These are phyloP conservation scores for Grammomys dolichurus DNA, from an alignment of 2,113 vertebrate genomes.

Conservation along the genomic window DNA sequence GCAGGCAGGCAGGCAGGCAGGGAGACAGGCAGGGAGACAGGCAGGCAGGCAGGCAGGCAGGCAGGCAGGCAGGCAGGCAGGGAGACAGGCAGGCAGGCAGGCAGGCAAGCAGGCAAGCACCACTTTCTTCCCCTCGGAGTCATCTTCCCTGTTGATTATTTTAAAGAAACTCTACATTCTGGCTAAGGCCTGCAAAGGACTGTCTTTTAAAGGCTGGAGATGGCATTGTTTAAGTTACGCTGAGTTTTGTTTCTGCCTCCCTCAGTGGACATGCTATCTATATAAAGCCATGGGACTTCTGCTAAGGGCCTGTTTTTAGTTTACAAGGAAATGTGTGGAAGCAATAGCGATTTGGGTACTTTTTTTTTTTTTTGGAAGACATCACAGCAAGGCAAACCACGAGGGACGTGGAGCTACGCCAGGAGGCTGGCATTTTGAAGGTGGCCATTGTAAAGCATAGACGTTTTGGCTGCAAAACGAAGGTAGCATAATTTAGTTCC, in stretches of 20 bases:
- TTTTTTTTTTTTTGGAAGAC: constrained; percentile 86
- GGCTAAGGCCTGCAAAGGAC: constrained; percentile 84
- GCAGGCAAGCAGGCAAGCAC: not conserved
- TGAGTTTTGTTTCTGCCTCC: constrained; percentile 81
- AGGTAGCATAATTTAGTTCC: constrained; percentile 91
- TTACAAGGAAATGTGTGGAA: constrained; percentile 90
- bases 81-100: no score
- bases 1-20: no score
- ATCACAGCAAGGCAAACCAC: constrained; percentile 86
- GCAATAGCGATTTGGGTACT: constrained; percentile 87
- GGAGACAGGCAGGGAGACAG: no score
- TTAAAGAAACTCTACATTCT: constrained; percentile 78
- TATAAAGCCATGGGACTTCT: constrained; percentile 85
- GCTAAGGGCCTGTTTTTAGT: constrained; percentile 88
- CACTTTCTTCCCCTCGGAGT: constrained; percentile 52
- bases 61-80: no score
- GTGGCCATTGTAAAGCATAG: constrained; percentile 91
- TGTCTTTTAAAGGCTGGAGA: constrained; percentile 82
- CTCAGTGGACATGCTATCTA: constrained; percentile 84
- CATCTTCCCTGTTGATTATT: constrained; percentile 52
- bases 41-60: no score
- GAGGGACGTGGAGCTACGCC: constrained; percentile 86
- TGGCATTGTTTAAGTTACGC: constrained; percentile 75
- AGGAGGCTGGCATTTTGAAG: constrained; percentile 89
- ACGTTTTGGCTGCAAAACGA: constrained; percentile 90